These are phyloP conservation scores for Dromococcyx pavoninus DNA, from an alignment of 2,797 vertebrate species.

Conservation along the genomic window DNA sequence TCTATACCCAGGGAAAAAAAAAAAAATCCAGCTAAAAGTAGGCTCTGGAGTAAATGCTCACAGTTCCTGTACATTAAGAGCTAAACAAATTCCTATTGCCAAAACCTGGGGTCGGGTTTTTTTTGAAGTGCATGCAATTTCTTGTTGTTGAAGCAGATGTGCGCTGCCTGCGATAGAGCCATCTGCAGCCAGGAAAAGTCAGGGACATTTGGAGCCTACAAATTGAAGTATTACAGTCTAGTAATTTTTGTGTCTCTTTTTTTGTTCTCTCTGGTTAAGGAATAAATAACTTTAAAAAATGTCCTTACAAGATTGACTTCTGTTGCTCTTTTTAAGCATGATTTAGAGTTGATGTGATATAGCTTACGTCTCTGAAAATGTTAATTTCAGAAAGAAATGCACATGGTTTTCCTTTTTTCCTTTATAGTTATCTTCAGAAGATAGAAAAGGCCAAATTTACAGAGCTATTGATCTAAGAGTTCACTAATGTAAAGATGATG, in stretches of 20 bases:
- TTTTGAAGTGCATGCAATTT: background rate
- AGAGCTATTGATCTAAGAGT: background rate
- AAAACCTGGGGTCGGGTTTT: background rate
- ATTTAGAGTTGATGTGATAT: background rate
- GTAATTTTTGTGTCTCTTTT: background rate
- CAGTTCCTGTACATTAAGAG: background rate
- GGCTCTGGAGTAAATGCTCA: slow-evolving; percentile 1
- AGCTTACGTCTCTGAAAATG: background rate
- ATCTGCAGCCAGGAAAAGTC: background rate
- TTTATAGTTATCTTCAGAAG: background rate
- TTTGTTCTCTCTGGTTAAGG: background rate
- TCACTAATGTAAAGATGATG: background rate
- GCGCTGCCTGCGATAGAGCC: background rate
- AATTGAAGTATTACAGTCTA: background rate
- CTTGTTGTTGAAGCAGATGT: background rate
- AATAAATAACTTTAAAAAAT: background rate
- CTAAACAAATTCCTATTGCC: background rate
- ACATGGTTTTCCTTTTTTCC: background rate
- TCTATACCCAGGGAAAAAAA: slow-evolving; percentile 23
- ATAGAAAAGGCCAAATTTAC: background rate
- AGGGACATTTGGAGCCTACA: background rate
- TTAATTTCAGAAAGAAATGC: background rate
- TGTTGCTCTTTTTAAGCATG: background rate
- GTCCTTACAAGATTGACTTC: background rate
- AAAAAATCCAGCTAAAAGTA: background rate